A percentile compares a stretch with the other conserved stretches of the same genome.
Conservation (phyloP, 1,140 invertebrate species). For the Rhagoletis pomonella region DNA sequence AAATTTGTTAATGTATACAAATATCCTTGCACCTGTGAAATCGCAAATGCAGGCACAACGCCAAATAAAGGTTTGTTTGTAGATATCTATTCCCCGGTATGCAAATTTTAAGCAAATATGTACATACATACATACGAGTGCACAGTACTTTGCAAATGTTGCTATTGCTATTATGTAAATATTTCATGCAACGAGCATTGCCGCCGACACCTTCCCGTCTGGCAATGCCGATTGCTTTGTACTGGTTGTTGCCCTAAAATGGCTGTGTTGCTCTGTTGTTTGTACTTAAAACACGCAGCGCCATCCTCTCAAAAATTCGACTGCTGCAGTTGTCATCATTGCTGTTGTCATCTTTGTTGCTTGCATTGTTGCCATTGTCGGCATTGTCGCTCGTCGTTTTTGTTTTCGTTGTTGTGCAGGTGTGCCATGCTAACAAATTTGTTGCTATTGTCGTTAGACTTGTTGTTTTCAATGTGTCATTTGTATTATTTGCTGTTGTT, state of each 20-base stretch:
- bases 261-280: neutral
- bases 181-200: neutral
- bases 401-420: slow-evolving; percentile 34
- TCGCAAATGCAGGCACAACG: neutral
- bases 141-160: neutral
- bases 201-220: neutral
- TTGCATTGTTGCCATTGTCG: neutral
- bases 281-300: neutral
- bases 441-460: slow-evolving; percentile 50
- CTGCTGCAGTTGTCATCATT: slow-evolving; percentile 36
- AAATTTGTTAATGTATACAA: neutral
- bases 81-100: neutral
- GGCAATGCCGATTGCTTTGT: neutral
- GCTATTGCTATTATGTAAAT: slow-evolving; percentile 38
- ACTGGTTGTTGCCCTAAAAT: neutral
- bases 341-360: slow-evolving; percentile 34
- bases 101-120: slow-evolving; percentile 7
- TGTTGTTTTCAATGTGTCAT: slow-evolving; percentile 44
- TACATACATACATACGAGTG: neutral
- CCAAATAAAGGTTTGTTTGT: neutral
- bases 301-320: neutral
- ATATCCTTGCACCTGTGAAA: slow-evolving; percentile 29
- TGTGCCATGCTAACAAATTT: slow-evolving; percentile 39
- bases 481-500: slow-evolving; percentile 24
- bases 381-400: neutral